phyloP scores from a whole-genome alignment of 2,113 vertebrate genomes.

The Anolis sagrei region DNA sequence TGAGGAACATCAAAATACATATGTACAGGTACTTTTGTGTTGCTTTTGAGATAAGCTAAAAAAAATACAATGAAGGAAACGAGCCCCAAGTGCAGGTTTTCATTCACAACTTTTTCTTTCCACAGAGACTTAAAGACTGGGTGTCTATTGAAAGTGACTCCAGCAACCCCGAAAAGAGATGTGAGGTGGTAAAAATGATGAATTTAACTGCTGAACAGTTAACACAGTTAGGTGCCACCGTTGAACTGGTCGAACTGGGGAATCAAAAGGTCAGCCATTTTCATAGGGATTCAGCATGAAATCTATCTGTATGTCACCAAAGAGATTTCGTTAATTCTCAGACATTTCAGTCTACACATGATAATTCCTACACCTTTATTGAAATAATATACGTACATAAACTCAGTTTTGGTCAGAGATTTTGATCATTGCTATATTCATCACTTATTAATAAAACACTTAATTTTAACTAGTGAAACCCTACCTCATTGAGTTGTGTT shows the following conservation, averaged over 20 bases:
- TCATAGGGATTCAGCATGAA: background rate
- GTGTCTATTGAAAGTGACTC: conserved; percentile 78
- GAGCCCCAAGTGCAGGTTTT: background rate
- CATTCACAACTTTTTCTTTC: conserved; percentile 7
- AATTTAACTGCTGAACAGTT: conserved; percentile 74
- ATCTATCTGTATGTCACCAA: background rate
- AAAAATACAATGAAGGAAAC: background rate
- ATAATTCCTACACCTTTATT: too few species aligned
- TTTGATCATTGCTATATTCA: too few species aligned
- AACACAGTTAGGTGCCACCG: conserved; percentile 59
- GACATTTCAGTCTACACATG: background rate
- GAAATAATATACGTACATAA: too few species aligned
- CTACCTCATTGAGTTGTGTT: too few species aligned
- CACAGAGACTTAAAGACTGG: conserved; percentile 78
- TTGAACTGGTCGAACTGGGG: conserved; percentile 73
- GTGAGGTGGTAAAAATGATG: conserved; percentile 72
- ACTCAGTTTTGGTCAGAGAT: too few species aligned
- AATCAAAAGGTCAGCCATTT: conserved; percentile 63
- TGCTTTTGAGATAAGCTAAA: background rate
- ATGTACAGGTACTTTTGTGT: conserved; percentile 57
- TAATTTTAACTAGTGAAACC: too few species aligned
- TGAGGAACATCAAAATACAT: conserved; percentile 60
- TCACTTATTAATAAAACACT: too few species aligned
- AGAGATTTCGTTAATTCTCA: background rate
- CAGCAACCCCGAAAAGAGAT: conserved; percentile 69